Evolutionary conservation across 2,888 invertebrate species (phyloP).

Genomic region (Amorpha juglandis): DNA sequence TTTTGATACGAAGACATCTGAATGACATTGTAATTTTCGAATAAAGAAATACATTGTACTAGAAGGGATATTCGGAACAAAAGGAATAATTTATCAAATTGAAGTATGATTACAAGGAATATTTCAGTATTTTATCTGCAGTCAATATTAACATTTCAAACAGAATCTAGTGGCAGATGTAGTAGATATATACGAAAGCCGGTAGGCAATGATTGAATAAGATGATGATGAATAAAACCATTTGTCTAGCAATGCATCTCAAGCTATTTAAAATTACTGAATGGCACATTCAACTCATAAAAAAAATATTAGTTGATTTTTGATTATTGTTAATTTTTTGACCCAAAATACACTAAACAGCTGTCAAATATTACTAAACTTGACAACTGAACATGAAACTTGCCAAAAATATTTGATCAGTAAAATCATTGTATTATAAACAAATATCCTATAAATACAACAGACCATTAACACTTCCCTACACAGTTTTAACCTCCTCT

Average conservation of each 20-base stretch:
- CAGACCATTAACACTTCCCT: neutral
- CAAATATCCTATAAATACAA: neutral
- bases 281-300: too few relatives aligned
- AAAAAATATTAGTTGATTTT: too few relatives aligned
- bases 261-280: too few relatives aligned
- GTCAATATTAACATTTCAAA: too few relatives aligned
- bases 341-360: too few relatives aligned
- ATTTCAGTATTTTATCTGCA: neutral
- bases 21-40: slow-evolving; percentile 15
- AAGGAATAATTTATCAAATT: neutral
- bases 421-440: neutral
- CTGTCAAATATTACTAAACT: too few relatives aligned
- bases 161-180: too few relatives aligned
- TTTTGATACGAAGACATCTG: slow-evolving; percentile 5
- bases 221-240: neutral
- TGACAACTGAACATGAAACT: neutral
- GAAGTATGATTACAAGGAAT: neutral
- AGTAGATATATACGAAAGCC: too few relatives aligned
- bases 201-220: neutral
- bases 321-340: too few relatives aligned
- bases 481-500: neutral
- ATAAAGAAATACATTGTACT: neutral
- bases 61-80: neutral
- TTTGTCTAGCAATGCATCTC: neutral
- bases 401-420: neutral